Evolutionary conservation across 2,888 invertebrate genomes (phyloP).

Genomic region (Villa cingulata): DNA sequence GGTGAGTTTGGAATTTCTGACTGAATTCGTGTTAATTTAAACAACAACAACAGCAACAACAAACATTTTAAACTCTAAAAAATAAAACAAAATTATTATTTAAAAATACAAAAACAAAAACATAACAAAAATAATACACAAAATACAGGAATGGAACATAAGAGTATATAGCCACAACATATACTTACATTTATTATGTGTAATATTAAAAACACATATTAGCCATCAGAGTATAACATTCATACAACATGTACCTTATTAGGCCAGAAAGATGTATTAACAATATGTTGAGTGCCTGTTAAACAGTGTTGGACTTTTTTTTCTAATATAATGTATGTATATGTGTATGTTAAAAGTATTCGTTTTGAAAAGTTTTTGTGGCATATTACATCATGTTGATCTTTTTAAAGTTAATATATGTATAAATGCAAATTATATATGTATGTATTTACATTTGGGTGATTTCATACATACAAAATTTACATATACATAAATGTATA

Average conservation of each 20-base stretch:
- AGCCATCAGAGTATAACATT: conserved; percentile 4
- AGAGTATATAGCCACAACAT: neutral
- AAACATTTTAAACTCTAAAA: too few species aligned
- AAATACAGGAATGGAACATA: neutral
- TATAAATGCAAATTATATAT: too few species aligned
- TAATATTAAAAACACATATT: neutral
- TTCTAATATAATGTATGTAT: neutral
- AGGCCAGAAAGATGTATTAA: conserved; percentile 6
- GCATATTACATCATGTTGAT: neutral
- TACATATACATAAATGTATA: too few species aligned
- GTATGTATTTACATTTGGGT: too few species aligned
- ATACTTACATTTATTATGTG: too few species aligned
- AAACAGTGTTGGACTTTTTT: neutral
- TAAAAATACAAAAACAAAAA: neutral
- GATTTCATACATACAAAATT: too few species aligned
- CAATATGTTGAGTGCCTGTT: neutral
- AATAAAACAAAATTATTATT: neutral
- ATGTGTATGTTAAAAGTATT: neutral
- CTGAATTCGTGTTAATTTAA: neutral
- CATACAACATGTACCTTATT: conserved; percentile 7
- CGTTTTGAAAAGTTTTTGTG: neutral
- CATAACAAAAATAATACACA: too few species aligned
- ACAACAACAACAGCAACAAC: neutral
- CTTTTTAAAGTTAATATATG: neutral
- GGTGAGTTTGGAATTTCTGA: neutral